Percentiles rank a stretch among this genome's conserved stretches.
These are phyloP conservation scores for Maccullochella peelii DNA, from an alignment of 2,113 vertebrate species.

Conservation along the genomic window DNA sequence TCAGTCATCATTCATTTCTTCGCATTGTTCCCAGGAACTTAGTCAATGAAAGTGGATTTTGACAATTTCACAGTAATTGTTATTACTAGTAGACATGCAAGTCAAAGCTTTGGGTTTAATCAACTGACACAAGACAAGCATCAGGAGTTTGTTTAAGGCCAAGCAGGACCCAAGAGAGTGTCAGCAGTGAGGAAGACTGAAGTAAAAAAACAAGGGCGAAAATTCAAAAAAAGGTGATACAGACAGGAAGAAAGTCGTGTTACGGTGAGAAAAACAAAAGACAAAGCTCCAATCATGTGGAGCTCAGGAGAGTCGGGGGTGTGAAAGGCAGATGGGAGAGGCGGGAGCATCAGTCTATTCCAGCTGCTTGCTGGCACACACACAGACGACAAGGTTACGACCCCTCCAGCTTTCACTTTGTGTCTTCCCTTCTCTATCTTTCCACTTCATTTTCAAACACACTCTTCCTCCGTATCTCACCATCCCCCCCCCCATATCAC, in stretches of 20 bases:
- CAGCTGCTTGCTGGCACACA: constrained; percentile 68
- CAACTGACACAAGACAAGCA: neutral
- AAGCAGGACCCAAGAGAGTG: neutral
- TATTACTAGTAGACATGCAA: neutral
- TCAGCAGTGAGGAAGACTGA: neutral
- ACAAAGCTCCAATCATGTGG: constrained; percentile 22
- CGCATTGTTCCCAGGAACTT: neutral
- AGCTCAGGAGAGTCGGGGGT: constrained; percentile 34
- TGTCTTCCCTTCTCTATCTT: neutral
- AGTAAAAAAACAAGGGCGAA: neutral
- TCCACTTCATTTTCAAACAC: constrained; percentile 14
- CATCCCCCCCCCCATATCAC: neutral
- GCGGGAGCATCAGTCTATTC: constrained; percentile 55
- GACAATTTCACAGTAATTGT: constrained; percentile 1
- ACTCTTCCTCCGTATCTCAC: neutral
- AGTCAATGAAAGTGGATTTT: neutral
- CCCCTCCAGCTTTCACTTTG: constrained; percentile 17
- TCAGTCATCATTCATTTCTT: neutral
- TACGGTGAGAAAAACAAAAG: neutral
- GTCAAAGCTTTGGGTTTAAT: neutral
- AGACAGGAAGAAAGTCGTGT: neutral
- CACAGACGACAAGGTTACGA: constrained; percentile 57
- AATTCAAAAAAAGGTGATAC: neutral
- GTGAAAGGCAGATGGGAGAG: constrained; percentile 59
- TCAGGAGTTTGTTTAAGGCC: neutral